These are phyloP conservation scores for Gallinago solitaria DNA, from an alignment of 2,797 vertebrate species.

Conservation along the genomic window DNA sequence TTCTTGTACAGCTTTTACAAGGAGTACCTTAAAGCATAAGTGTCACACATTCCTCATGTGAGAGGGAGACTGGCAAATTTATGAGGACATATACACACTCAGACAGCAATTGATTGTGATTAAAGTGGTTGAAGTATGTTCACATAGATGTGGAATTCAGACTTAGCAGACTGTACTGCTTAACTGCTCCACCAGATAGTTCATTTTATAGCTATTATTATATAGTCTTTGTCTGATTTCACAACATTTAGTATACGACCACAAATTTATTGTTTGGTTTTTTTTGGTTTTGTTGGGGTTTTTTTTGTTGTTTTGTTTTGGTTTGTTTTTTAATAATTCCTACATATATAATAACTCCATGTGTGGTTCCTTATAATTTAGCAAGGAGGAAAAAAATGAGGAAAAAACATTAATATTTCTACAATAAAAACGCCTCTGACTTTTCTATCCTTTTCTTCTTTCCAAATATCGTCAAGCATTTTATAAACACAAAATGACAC, in stretches of 20 bases:
- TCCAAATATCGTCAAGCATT: not conserved
- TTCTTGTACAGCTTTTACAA: constrained; percentile 32
- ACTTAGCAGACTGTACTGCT: not conserved
- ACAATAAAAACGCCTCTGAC: not conserved
- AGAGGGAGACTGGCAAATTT: constrained; percentile 24
- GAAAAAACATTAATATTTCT: not conserved
- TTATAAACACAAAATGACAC: not conserved
- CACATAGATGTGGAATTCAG: constrained; percentile 24
- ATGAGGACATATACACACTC: not conserved
- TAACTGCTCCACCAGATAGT: not conserved
- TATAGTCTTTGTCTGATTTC: not conserved
- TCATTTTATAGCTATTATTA: constrained; percentile 42
- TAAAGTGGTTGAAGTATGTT: constrained; percentile 16
- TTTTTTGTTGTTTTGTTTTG: not conserved
- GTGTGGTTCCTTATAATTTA: not conserved
- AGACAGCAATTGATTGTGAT: not conserved
- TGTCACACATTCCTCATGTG: not conserved
- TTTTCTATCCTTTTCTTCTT: not conserved
- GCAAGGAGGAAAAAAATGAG: not conserved
- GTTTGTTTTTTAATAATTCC: not conserved
- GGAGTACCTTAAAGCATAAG: not conserved
- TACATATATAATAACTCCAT: not conserved
- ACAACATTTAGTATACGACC: not conserved
- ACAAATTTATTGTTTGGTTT: constrained; percentile 3
- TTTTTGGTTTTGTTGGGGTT: not conserved